Evolutionary conservation across 2,797 vertebrate species (phyloP).

Genomic region (Thripadectes ignobilis): DNA sequence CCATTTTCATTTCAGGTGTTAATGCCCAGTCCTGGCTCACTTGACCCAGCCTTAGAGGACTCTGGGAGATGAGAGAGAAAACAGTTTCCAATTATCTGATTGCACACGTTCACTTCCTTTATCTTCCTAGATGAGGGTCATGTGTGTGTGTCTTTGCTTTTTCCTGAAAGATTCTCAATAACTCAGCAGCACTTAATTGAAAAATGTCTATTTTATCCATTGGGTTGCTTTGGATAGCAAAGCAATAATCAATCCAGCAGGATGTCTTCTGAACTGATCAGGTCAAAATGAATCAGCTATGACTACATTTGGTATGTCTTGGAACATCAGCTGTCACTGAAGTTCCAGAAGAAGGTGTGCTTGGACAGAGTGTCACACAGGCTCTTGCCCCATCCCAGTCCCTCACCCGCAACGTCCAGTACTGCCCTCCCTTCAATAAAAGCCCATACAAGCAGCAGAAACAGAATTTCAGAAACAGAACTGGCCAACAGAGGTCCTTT

Average conservation of each 20-base stretch:
- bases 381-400: rapidly evolving
- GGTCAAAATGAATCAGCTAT: background rate
- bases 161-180: background rate
- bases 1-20: background rate
- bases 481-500: background rate
- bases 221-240: background rate
- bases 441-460: background rate
- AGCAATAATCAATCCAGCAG: background rate
- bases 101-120: background rate
- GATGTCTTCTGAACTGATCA: background rate
- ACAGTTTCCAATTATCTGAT: background rate
- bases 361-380: background rate
- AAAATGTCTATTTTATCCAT: background rate
- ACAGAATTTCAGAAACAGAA: background rate
- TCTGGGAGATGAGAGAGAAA: background rate
- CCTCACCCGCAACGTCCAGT: background rate
- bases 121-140: background rate
- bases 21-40: background rate
- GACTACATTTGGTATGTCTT: background rate
- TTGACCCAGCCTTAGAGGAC: background rate
- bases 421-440: background rate
- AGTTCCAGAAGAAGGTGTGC: background rate
- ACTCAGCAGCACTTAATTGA: background rate
- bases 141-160: background rate
- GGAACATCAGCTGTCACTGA: background rate